Conservation (phyloP, 1,140 invertebrate species). For the Bombus impatiens region DNA sequence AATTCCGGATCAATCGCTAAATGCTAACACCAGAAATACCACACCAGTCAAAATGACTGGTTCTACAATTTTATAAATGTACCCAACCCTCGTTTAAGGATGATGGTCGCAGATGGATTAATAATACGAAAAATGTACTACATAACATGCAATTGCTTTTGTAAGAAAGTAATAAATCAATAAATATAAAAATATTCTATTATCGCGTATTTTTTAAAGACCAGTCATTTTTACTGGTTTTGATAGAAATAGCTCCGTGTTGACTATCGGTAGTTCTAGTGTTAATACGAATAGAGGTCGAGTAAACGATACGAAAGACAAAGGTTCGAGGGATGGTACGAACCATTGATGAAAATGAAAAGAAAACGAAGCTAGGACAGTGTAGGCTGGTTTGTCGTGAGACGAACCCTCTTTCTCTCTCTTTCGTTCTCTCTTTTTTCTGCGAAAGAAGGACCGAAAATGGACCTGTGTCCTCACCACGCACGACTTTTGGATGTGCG, state of each 20-base stretch:
- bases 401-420: background rate
- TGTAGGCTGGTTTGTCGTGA: background rate
- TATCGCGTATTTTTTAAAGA: no score
- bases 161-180: no score
- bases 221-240: no score
- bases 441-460: background rate
- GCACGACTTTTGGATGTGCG: constrained; percentile 80
- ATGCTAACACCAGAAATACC: no score
- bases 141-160: no score
- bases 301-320: background rate
- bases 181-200: no score
- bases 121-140: fast-evolving
- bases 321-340: background rate
- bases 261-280: no score
- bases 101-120: no score
- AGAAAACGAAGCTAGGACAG: background rate
- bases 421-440: background rate
- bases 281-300: no score
- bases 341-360: background rate
- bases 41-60: fast-evolving
- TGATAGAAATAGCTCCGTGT: no score
- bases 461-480: constrained; percentile 72
- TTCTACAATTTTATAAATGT: no score
- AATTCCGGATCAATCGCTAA: no score
- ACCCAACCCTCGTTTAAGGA: fast-evolving